A percentile compares a stretch with the other conserved stretches of the same genome.
Evolutionary conservation across 2,888 invertebrate genomes (phyloP).

Genomic region (Luffia ferchaultella): DNA sequence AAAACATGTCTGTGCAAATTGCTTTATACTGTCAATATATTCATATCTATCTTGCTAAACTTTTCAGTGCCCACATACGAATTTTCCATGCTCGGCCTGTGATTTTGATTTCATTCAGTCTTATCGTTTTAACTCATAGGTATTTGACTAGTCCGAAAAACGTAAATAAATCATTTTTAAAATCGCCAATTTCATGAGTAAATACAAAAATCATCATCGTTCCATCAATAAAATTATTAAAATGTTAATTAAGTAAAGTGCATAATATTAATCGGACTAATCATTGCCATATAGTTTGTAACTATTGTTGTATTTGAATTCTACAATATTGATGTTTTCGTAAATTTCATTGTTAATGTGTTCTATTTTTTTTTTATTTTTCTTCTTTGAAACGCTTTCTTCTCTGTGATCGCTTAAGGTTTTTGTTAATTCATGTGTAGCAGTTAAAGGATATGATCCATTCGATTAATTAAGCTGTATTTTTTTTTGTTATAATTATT

Average conservation of each 20-base stretch:
- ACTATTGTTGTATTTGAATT: conserved; percentile 42
- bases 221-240: background rate
- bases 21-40: background rate
- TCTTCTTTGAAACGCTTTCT: conserved; percentile 31
- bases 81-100: background rate
- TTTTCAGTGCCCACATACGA: background rate
- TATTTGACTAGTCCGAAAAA: conserved; percentile 50
- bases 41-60: too few relatives aligned
- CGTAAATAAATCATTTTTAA: conserved; percentile 8
- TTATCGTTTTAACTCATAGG: conserved; percentile 17
- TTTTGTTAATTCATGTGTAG: too few relatives aligned
- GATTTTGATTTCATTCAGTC: background rate
- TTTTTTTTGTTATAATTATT: too few relatives aligned
- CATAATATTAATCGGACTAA: conserved; percentile 35
- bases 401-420: conserved; percentile 45
- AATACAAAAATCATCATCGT: background rate
- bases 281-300: conserved; percentile 53
- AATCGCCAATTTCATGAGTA: conserved; percentile 1
- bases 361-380: conserved; percentile 8
- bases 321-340: conserved; percentile 27
- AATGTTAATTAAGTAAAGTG: background rate
- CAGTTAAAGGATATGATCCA: too few relatives aligned
- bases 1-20: background rate
- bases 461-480: too few relatives aligned
- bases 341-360: conserved; percentile 24